Base-by-base conservation (phyloP, 2,113 vertebrate species). In the Smithornis capensis region DNA sequence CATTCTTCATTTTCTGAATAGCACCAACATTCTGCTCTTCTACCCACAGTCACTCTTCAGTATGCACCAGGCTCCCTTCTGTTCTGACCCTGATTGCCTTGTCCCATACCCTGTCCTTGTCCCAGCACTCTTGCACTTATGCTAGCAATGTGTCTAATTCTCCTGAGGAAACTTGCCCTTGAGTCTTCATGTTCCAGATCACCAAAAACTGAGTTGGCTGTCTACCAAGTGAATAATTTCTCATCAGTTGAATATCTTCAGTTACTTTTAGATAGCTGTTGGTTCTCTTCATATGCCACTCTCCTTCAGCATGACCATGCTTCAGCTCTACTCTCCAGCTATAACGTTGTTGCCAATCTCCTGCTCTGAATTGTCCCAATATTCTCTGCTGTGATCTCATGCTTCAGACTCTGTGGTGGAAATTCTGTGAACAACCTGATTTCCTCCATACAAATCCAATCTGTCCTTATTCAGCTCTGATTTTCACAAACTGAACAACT, bases 31-130 rank as follows among this genome's bases (percentile, higher is more conserved):
- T 74, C 65, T 82, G 18, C 33, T 78, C 10, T 71, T 86, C 67
- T 56, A 35, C 38, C 35, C 67, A 35, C 38, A 82, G 49, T 21
- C 0, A 0, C 49, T 37, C 40, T 47, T 4, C 6, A 25, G 15
- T 3, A 17, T 35, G 35, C 49, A 37, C 25, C 24, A 79, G 73
- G 13, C 15, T 77, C 15, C 8, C 35, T 67, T 14, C 53, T 79
- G 22, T 59, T 42, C 17, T 47, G 52, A 1, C 12, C 9, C 25
- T 59, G 27, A 29, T 24, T 67, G 22, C 17, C n/a, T 8, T 76
- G 63, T 77, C 87, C 40, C 18, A 6, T 29, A 40, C 23, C 44
- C 42, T 83, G 18, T 33, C 16, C 38, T 69, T 53, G 2, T 25
- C 74, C 38, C 55, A 91, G 50, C 1, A 5, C 60, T 60, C 44